Percentiles rank a stretch among this genome's conserved stretches.
These are phyloP conservation scores for Lamellibrachia columna DNA, from an alignment of 2,888 invertebrate genomes.

Conservation along the genomic window DNA sequence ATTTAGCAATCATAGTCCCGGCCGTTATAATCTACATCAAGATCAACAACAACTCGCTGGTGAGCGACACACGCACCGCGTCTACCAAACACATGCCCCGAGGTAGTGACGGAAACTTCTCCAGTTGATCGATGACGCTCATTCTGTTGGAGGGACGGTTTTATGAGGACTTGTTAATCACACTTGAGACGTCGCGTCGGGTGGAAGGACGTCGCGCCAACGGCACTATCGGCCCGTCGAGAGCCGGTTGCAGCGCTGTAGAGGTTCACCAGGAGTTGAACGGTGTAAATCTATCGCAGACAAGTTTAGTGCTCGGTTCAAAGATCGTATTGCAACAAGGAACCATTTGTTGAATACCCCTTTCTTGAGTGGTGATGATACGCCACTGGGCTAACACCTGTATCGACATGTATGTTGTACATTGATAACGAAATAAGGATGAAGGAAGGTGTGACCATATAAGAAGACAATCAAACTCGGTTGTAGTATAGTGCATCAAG, in stretches of 20 bases:
- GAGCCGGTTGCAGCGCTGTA: not conserved
- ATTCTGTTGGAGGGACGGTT: not conserved
- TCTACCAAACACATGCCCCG: not conserved
- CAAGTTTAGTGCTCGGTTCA: not conserved
- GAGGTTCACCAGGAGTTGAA: conserved; percentile 8
- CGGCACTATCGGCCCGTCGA: not conserved
- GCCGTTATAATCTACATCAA: not conserved
- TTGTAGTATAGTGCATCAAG: not conserved
- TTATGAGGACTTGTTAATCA: not conserved
- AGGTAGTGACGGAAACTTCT: not conserved
- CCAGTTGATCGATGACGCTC: not conserved
- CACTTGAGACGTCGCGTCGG: not conserved
- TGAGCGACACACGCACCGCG: not conserved
- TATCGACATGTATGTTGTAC: not conserved
- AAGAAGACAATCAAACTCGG: not conserved
- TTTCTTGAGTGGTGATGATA: not conserved
- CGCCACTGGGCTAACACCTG: not conserved
- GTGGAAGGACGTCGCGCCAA: not conserved
- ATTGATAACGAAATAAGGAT: not conserved
- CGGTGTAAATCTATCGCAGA: not conserved
- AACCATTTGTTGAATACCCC: not conserved
- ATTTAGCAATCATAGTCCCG: too few relatives aligned
- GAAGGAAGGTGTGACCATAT: not conserved
- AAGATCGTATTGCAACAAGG: not conserved
- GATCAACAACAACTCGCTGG: not conserved